These are phyloP conservation scores for Pseudonaja textilis DNA, from an alignment of 2,113 vertebrate genomes.

Conservation along the genomic window DNA sequence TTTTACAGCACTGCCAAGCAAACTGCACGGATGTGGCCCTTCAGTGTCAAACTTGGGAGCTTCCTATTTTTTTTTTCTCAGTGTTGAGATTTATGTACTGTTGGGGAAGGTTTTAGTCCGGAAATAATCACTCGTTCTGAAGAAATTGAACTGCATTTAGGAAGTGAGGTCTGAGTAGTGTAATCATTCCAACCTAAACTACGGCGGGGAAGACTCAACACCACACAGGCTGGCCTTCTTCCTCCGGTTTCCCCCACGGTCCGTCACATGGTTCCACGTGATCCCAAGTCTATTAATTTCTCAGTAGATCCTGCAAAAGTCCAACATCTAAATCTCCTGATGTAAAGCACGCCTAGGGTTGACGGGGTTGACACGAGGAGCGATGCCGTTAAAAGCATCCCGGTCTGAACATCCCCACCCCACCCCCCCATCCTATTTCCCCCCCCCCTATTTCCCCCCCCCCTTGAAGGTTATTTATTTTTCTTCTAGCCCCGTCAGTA, in stretches of 20 bases:
- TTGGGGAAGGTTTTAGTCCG: conserved; percentile 4
- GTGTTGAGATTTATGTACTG: neutral
- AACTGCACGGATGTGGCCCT: neutral
- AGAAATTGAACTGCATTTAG: neutral
- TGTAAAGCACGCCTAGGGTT: neutral
- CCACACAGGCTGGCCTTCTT: neutral
- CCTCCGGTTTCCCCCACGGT: neutral
- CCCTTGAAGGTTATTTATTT: neutral
- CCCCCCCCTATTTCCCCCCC: neutral
- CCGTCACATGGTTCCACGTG: neutral
- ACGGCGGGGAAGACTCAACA: neutral
- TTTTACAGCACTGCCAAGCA: neutral
- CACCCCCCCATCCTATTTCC: neutral
- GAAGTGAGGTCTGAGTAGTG: neutral
- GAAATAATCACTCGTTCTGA: neutral
- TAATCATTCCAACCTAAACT: neutral
- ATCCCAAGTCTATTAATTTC: too few species aligned
- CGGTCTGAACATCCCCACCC: rapidly evolving
- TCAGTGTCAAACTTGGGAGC: neutral
- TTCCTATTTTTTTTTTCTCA: neutral
- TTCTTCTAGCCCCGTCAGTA: too few species aligned
- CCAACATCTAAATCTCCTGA: neutral
- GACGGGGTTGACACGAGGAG: neutral
- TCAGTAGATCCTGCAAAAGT: neutral
- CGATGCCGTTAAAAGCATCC: neutral